Conservation (phyloP, 2,797 vertebrate species). For the Cyclopterus lumpus region DNA sequence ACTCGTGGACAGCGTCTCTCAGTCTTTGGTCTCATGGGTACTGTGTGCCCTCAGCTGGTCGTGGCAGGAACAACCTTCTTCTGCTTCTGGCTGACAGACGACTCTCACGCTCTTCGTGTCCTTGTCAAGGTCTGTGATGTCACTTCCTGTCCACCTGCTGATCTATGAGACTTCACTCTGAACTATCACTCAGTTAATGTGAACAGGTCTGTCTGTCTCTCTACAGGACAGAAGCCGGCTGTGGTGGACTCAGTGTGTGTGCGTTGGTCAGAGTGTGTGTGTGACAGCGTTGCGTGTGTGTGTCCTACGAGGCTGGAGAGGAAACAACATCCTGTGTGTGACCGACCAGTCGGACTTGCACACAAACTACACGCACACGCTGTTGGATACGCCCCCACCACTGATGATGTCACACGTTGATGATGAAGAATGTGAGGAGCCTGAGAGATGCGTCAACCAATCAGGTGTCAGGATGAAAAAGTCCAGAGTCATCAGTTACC, state of each 20-base stretch:
- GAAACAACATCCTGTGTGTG: conserved; percentile 73
- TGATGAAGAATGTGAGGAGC: background rate
- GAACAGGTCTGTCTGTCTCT: background rate
- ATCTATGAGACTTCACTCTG: background rate
- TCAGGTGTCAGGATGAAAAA: conserved; percentile 57
- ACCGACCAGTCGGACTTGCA: conserved; percentile 72
- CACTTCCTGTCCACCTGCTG: background rate
- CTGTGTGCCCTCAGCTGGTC: conserved; percentile 75
- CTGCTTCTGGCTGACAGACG: conserved; percentile 73
- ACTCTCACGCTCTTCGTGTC: conserved; percentile 48
- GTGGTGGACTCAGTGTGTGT: conserved; percentile 76
- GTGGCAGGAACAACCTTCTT: conserved; percentile 78
- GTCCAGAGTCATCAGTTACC: conserved; percentile 79
- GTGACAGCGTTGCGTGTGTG: conserved; percentile 78
- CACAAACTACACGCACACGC: conserved; percentile 26
- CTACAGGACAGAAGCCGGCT: conserved; percentile 67
- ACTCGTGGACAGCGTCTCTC: conserved; percentile 56
- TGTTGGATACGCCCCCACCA: background rate
- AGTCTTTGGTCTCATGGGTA: conserved; percentile 69
- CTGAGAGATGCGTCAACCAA: conserved; percentile 15
- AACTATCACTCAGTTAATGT: background rate
- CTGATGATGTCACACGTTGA: conserved; percentile 12
- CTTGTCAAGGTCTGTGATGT: conserved; percentile 63
- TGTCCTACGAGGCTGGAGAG: conserved; percentile 70
- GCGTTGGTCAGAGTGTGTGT: conserved; percentile 74